These are phyloP conservation scores for Sprattus sprattus DNA, from an alignment of 2,113 vertebrate genomes.

Conservation along the genomic window DNA sequence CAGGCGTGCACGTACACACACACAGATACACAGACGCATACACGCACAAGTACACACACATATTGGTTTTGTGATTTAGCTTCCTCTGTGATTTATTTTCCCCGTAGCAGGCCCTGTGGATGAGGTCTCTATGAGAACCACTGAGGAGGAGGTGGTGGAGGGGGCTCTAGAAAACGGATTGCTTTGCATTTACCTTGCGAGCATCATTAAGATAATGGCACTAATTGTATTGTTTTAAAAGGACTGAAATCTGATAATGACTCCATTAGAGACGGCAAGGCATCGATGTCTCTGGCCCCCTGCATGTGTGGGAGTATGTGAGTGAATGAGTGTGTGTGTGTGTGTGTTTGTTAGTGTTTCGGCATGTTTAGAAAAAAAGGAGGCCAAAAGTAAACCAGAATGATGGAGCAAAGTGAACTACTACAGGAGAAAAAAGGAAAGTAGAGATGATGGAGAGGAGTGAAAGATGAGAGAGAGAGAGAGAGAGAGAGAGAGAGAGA, in stretches of 20 bases:
- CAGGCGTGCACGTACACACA: constrained; percentile 48
- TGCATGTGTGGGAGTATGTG: constrained; percentile 31
- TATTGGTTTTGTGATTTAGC: constrained; percentile 44
- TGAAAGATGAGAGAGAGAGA: background rate
- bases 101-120: constrained; percentile 52
- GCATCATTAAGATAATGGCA: constrained; percentile 62
- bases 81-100: constrained; percentile 63
- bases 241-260: constrained; percentile 71
- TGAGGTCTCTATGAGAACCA: constrained; percentile 42
- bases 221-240: constrained; percentile 75
- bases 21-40: constrained; percentile 42
- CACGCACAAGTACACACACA: constrained; percentile 52
- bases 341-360: constrained; percentile 14
- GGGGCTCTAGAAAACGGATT: constrained; percentile 48
- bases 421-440: background rate
- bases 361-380: background rate
- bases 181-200: constrained; percentile 67
- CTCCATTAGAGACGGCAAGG: constrained; percentile 68
- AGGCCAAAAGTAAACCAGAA: constrained; percentile 14
- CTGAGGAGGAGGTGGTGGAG: constrained; percentile 50
- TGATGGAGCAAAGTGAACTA: constrained; percentile 11
- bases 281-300: constrained; percentile 57
- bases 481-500: constrained; percentile 43
- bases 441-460: background rate
- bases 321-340: constrained; percentile 27